A percentile compares a stretch with the other conserved stretches of the same genome.
phyloP scores from a whole-genome alignment of 2,888 invertebrate species.

The Thysanoteuthis rhombus region DNA sequence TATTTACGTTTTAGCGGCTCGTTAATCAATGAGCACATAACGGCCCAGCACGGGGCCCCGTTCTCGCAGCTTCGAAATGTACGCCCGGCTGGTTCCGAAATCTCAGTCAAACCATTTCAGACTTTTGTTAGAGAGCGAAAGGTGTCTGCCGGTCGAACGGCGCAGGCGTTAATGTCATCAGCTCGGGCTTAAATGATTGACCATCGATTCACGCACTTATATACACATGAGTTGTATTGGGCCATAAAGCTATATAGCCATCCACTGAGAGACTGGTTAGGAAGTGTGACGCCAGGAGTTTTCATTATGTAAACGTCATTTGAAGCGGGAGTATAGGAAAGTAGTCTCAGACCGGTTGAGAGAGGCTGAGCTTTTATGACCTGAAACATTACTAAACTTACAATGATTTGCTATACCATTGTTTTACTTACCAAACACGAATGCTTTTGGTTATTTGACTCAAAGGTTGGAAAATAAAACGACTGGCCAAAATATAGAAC shows the following conservation, averaged over 20 bases:
- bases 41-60: not conserved
- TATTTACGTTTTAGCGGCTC: not conserved
- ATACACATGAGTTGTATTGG: not conserved
- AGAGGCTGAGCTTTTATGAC: too few relatives aligned
- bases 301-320: not conserved
- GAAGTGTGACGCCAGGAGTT: not conserved
- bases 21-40: not conserved
- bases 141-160: not conserved
- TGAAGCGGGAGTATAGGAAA: not conserved
- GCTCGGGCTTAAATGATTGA: not conserved
- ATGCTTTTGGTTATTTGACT: too few relatives aligned
- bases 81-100: not conserved
- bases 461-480: too few relatives aligned
- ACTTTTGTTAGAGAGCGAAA: not conserved
- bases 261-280: not conserved
- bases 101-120: not conserved
- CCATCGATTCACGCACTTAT: not conserved
- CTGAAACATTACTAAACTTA: too few relatives aligned
- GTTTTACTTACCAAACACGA: too few relatives aligned
- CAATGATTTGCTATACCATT: too few relatives aligned
- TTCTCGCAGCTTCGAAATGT: not conserved
- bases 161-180: not conserved
- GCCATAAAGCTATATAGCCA: not conserved
- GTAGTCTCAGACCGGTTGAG: too few relatives aligned
- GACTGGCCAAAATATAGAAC: too few relatives aligned